Percentiles rank a stretch among this genome's conserved stretches.
These are phyloP conservation scores for Lepetodrilus schrolli DNA, from an alignment of 2,888 invertebrate genomes.

Conservation along the genomic window DNA sequence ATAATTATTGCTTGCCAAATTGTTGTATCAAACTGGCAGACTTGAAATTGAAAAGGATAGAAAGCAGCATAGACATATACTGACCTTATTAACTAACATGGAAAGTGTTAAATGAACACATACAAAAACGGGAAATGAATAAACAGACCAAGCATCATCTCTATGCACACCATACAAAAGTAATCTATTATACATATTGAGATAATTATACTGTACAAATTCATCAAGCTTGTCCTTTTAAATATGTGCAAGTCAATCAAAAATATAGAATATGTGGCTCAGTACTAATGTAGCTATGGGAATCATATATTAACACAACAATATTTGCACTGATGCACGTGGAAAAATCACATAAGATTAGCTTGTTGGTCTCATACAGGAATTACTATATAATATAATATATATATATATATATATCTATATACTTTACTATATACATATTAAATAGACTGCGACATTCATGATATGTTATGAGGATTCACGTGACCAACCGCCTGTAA, in stretches of 20 bases:
- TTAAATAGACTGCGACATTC: not conserved
- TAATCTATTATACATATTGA: conserved; percentile 16
- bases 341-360: not conserved
- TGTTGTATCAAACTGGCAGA: no score
- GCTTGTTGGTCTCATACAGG: not conserved
- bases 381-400: not conserved
- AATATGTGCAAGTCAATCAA: not conserved
- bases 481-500: no score
- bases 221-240: no score
- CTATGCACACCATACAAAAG: not conserved
- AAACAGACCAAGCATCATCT: not conserved
- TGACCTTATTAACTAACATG: no score
- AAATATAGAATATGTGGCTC: not conserved
- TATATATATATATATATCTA: not conserved
- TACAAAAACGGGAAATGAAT: conserved; percentile 14
- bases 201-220: conserved; percentile 19
- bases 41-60: no score
- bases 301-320: no score
- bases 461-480: conserved; percentile 6
- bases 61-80: no score
- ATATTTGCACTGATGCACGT: not conserved
- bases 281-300: no score
- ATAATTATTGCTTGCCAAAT: no score
- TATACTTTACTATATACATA: conserved; percentile 1
- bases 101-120: conserved; percentile 19